Base-by-base conservation (phyloP, 2,888 invertebrate species). In the Polia nebulosa region DNA sequence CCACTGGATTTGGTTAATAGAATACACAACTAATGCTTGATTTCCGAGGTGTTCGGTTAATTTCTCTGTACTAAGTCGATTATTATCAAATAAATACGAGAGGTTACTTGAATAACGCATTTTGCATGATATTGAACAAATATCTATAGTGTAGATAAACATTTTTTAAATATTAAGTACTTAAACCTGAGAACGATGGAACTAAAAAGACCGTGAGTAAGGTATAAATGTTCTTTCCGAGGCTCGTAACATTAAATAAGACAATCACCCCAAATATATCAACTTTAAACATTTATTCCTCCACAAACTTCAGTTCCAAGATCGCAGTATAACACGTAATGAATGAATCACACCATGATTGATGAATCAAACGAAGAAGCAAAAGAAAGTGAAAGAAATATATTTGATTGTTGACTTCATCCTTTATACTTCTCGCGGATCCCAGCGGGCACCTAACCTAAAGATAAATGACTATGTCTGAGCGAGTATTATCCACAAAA, bases 391-490 rank as follows among this genome's bases (percentile, higher is more conserved):
- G 62, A 69, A 58, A 66, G 69, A 69, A 70, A 83, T 73, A 66
- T 70, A 66, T 73, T 72, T 75, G 72, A 80, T 75, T 82, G 75
- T 73, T 82, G 75, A 80, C 76, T 80, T 73, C 49, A 76, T 75
- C 65, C 55, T 73, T 75, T 73, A 73, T 64, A 65, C 51, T 61
- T 57, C 60, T 69, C 52, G 34, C 32, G 29, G 32, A 73, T 73
- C 72, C 68, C 73, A 59, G 8, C 39, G 69, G 69, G 47, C 20
- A 67, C 53, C 64, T 60, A 72, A 65, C 66, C 55, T 53, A 61
- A 73, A 76, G 72, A 84, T 82, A 74, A 82, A 82, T 84, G 62
- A 71, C 49, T 51, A 25, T 70, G 66, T 65, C 64, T 61, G 60
- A 17, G 45, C 56, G 56, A 66, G 70, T 63, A 57, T 78, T 62